Evolutionary conservation across 2,113 vertebrate genomes (phyloP), one percentile per base, ranked within the genome.

Genomic region (Psilopogon haemacephalus): DNA sequence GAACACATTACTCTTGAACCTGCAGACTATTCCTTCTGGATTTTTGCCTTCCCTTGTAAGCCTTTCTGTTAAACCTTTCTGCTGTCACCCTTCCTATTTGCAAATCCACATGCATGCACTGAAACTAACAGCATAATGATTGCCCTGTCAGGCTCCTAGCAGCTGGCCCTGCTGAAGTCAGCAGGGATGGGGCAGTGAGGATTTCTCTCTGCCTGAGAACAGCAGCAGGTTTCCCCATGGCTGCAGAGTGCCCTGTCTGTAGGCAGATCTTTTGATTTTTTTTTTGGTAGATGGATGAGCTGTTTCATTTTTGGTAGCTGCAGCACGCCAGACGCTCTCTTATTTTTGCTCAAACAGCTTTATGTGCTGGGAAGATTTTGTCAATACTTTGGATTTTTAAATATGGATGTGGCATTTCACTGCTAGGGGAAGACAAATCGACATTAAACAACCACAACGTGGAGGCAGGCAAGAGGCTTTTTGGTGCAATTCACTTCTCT

Each of bases 261-360:
- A 86, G 84, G 40, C 89, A 90, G 73, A 68, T 67, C n/a, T n/a
- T n/a, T n/a, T n/a, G n/a, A n/a, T n/a, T n/a, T 86, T 94, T 92
- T 55, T 62, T 62, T 37, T 40, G 42, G 44, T 82, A 62, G 75
- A 82, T 27, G 86, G 65, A 78, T 74, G 50, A 92, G 63, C 84
- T 84, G 59, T 90, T 96, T 95, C 40, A 35, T 86, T 95, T 89
- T 89, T 76, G 0, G 0, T 86, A 74, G 40, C 89, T 86, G 81
- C 59, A 79, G 60, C 74, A 56, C 2, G 4, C 38, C 74, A 82
- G 68, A 30, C 42, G 35, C 59, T 58, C 2, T 32, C 19, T 58
- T 91, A 68, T 88, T 95, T 95, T 94, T 89, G 84, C 70, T 68
- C 82, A 59, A 89, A 86, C 71, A 90, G 58, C 17, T 90, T 92